phyloP scores from a whole-genome alignment of 1,140 invertebrate species.

The Colletes latitarsis region DNA sequence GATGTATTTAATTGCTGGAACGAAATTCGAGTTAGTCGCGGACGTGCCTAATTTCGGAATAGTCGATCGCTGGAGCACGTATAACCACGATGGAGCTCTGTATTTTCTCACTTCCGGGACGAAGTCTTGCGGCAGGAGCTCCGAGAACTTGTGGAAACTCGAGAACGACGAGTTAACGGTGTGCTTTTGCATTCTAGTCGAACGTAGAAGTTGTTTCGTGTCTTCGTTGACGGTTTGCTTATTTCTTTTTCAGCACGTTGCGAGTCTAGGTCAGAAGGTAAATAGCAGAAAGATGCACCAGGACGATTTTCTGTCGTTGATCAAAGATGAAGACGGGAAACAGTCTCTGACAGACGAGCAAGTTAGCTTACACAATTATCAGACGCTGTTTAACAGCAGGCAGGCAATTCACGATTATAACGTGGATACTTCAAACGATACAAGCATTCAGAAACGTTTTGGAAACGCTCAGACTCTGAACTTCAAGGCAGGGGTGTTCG shows the following conservation, averaged over 20 bases:
- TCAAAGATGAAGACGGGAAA: conserved; percentile 1
- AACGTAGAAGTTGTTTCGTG: not conserved
- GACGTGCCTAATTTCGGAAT: conserved; percentile 64
- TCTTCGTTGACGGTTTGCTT: not conserved
- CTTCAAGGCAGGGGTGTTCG: conserved; percentile 62
- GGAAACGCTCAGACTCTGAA: conserved; percentile 23
- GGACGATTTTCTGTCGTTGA: conserved; percentile 53
- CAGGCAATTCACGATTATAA: conserved; percentile 38
- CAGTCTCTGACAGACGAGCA: not conserved
- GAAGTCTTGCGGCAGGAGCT: conserved; percentile 46
- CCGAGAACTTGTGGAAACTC: conserved; percentile 78
- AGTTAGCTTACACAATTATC: conserved; percentile 38
- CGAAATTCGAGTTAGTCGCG: conserved; percentile 52
- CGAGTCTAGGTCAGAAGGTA: conserved; percentile 57
- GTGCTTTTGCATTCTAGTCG: conserved; percentile 3
- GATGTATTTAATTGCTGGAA: conserved; percentile 59
- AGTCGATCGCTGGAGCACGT: conserved; percentile 70
- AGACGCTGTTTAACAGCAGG: conserved; percentile 37
- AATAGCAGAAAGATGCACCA: conserved; percentile 53
- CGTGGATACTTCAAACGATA: conserved; percentile 10
- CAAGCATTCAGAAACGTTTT: conserved; percentile 21
- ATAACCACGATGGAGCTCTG: conserved; percentile 57
- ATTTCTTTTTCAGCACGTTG: conserved; percentile 59
- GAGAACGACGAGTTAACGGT: conserved; percentile 65
- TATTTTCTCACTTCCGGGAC: conserved; percentile 74